A percentile compares a stretch with the other conserved stretches of the same genome.
These are phyloP conservation scores for Melopsittacus undulatus DNA, from an alignment of 2,797 vertebrate genomes.

Conservation along the genomic window DNA sequence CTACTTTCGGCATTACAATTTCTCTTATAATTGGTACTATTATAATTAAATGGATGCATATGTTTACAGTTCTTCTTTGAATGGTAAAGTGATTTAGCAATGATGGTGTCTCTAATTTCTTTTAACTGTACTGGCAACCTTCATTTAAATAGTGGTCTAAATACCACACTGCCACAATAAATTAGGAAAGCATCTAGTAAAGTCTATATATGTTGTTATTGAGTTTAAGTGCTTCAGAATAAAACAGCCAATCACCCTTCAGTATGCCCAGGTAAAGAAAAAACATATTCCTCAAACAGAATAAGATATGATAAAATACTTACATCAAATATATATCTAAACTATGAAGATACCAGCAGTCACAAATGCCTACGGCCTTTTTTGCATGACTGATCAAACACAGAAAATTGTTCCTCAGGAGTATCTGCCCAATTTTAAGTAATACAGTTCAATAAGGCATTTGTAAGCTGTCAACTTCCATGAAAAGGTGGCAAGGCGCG, in stretches of 20 bases:
- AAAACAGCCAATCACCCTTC: constrained; percentile 40
- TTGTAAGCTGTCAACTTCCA: constrained; percentile 26
- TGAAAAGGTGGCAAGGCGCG: background rate
- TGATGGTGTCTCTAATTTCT: constrained; percentile 87
- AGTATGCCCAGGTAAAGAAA: background rate
- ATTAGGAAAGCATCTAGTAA: constrained; percentile 79
- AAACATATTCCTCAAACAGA: background rate
- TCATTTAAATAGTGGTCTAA: constrained; percentile 80
- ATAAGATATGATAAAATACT: background rate
- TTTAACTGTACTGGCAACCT: constrained; percentile 84
- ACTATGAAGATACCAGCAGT: background rate
- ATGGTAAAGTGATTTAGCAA: constrained; percentile 82
- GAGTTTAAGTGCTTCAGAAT: constrained; percentile 62
- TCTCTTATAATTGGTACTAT: constrained; percentile 85
- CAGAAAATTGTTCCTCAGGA: background rate
- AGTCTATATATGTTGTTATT: constrained; percentile 54
- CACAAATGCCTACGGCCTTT: background rate
- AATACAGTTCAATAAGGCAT: constrained; percentile 14
- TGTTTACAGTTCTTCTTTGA: constrained; percentile 86
- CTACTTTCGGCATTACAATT: constrained; percentile 78
- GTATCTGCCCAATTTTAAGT: background rate
- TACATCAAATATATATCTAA: background rate
- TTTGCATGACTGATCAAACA: background rate
- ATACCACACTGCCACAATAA: constrained; percentile 79
- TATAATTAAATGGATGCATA: constrained; percentile 87